Evolutionary conservation across 2,797 vertebrate genomes (phyloP).

Genomic region (Pipistrellus pipistrellus): DNA sequence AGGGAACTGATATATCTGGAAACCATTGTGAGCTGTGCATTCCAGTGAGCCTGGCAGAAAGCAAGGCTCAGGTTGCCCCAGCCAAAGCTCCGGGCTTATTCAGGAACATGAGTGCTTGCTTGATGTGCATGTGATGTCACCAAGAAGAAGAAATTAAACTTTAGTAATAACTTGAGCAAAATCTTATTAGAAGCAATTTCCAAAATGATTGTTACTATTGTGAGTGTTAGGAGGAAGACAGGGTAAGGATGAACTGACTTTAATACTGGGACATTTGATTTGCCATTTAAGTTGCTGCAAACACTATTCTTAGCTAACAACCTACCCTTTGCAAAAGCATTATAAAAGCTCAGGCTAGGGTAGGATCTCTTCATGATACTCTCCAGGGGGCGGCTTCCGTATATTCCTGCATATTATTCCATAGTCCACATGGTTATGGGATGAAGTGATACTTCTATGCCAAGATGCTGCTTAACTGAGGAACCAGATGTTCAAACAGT

Average conservation of each 20-base stretch:
- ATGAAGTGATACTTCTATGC: not conserved
- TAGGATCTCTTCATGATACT: not conserved
- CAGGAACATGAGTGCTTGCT: not conserved
- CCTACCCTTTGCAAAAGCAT: not conserved
- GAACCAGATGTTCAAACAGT: not conserved
- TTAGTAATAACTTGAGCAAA: conserved; percentile 6
- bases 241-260: not conserved
- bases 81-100: not conserved
- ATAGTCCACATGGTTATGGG: not conserved
- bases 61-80: conserved; percentile 22
- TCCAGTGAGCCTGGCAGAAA: conserved; percentile 58
- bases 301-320: not conserved
- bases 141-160: conserved; percentile 32
- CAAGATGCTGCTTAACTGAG: not conserved
- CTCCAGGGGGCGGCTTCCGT: not conserved
- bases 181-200: conserved; percentile 50
- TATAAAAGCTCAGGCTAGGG: not conserved
- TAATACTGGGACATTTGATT: not conserved
- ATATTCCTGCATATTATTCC: not conserved
- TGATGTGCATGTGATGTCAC: conserved; percentile 6
- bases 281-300: conserved; percentile 2
- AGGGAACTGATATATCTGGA: conserved; percentile 69
- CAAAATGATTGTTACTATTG: not conserved
- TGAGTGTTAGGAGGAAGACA: not conserved
- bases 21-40: conserved; percentile 61